Conservation (phyloP, 1,140 invertebrate genomes). For the Tetragnatha versicolor region DNA sequence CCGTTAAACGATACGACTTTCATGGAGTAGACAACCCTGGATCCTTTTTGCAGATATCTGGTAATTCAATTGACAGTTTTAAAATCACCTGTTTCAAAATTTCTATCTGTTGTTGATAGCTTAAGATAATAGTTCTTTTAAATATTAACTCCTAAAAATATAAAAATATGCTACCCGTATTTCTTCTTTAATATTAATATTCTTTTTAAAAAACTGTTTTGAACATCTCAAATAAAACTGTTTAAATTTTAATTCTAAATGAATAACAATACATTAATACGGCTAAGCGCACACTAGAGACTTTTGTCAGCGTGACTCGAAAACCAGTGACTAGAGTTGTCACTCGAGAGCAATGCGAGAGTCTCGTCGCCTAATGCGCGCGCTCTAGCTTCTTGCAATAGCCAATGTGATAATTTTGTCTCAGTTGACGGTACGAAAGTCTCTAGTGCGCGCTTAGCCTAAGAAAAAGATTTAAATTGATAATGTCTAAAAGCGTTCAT, state of each 20-base stretch:
- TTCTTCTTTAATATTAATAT: not conserved
- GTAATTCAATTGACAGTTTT: not conserved
- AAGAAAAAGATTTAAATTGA: not conserved
- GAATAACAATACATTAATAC: no score
- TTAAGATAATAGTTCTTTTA: not conserved
- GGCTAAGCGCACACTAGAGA: no score
- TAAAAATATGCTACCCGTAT: not conserved
- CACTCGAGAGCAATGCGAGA: no score
- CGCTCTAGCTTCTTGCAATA: no score
- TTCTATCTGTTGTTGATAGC: not conserved
- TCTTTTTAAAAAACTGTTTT: not conserved
- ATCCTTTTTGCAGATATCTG: slow-evolving; percentile 9
- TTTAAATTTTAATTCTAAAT: not conserved
- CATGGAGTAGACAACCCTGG: not conserved
- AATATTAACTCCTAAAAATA: not conserved
- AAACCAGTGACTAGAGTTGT: no score
- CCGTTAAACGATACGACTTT: not conserved
- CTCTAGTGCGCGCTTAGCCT: no score
- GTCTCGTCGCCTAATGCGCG: no score
- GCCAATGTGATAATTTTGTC: no score
- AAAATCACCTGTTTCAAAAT: not conserved
- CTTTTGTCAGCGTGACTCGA: no score
- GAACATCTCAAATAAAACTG: not conserved
- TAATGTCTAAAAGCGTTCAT: not conserved
- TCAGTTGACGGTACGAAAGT: no score